Evolutionary conservation across 1,140 invertebrate species (phyloP).

Genomic region (Drosophila murphyi): DNA sequence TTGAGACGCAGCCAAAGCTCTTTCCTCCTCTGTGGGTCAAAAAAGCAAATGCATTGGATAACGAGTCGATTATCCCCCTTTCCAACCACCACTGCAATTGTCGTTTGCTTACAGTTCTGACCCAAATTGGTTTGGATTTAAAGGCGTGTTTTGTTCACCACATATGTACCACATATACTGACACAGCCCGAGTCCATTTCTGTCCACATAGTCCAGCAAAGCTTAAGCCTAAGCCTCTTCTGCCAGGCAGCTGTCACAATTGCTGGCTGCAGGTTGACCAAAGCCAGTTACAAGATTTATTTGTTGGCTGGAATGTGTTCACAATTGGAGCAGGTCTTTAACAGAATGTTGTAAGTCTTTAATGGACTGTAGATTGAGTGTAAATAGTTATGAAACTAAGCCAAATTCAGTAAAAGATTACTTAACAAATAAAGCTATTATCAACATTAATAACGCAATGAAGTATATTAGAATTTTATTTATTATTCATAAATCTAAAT

Average conservation of each 20-base stretch:
- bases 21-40: constrained; percentile 46
- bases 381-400: too few species aligned
- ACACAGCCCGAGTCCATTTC: neutral
- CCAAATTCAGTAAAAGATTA: too few species aligned
- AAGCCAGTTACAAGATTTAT: constrained; percentile 40
- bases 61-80: constrained; percentile 20
- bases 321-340: constrained; percentile 10
- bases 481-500: too few species aligned
- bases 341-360: neutral
- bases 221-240: constrained; percentile 41
- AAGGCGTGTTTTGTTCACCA: constrained; percentile 31
- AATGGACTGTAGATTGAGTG: too few species aligned
- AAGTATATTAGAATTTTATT: too few species aligned
- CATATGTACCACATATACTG: neutral
- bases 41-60: constrained; percentile 29
- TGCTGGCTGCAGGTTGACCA: constrained; percentile 38
- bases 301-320: constrained; percentile 5
- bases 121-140: constrained; percentile 48
- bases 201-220: neutral
- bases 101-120: constrained; percentile 30
- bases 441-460: too few species aligned
- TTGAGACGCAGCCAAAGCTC: constrained; percentile 56
- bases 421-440: too few species aligned
- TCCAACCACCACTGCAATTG: neutral
- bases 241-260: constrained; percentile 37